A percentile compares a stretch with the other conserved stretches of the same genome.
phyloP scores from a whole-genome alignment of 2,888 invertebrate genomes.

The Resseliella maxima region DNA sequence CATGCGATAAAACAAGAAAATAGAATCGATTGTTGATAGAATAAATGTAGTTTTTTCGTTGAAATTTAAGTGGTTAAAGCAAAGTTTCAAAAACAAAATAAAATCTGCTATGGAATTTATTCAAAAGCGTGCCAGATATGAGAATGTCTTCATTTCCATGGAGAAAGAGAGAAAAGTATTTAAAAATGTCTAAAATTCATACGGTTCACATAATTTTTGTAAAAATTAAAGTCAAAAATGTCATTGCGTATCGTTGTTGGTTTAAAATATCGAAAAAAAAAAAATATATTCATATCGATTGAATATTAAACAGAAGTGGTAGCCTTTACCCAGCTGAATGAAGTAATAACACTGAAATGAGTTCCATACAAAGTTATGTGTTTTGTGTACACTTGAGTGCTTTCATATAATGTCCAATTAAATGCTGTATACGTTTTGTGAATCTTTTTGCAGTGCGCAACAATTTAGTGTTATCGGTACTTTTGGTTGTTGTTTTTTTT shows the following conservation, averaged over 20 bases:
- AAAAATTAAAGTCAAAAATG: not conserved
- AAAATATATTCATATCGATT: not conserved
- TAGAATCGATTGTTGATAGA: no score
- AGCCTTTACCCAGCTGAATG: not conserved
- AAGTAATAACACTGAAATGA: conserved; percentile 11
- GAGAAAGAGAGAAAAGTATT: not conserved
- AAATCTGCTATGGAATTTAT: no score
- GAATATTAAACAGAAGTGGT: conserved; percentile 34
- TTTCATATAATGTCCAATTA: conserved; percentile 20
- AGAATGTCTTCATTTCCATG: not conserved
- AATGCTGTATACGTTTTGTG: not conserved
- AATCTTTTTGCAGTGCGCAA: not conserved
- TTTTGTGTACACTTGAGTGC: conserved; percentile 33
- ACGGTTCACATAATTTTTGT: not conserved
- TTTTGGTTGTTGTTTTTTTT: conserved; percentile 5
- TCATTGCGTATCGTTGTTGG: not conserved
- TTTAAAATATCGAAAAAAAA: not conserved
- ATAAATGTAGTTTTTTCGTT: no score
- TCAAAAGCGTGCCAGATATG: no score
- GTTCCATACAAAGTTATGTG: not conserved
- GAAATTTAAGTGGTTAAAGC: no score
- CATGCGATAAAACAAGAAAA: no score
- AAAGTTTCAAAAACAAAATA: not conserved
- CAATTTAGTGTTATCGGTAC: conserved; percentile 50
- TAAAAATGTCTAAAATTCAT: not conserved